phyloP scores from a whole-genome alignment of 1,140 invertebrate genomes.

The Oedothorax gibbosus region DNA sequence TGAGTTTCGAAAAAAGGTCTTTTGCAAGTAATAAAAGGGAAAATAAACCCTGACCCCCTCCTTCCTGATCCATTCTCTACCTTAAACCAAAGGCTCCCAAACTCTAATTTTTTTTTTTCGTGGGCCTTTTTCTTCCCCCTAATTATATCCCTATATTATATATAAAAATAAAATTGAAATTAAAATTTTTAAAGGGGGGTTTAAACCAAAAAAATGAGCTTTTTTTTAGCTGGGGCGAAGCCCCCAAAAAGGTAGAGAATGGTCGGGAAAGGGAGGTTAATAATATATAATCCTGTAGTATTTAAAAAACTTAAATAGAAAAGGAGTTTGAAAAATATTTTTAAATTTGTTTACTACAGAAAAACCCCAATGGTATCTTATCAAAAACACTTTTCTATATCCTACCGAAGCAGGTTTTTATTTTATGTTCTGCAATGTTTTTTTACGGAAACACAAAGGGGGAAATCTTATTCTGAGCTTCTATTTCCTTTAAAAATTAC shows the following conservation, averaged over 20 bases:
- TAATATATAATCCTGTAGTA: neutral
- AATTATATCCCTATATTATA: slow-evolving; percentile 38
- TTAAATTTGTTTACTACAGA: slow-evolving; percentile 1
- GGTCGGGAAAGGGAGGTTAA: neutral
- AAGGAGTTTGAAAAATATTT: neutral
- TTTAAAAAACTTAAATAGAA: neutral
- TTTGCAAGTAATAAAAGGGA: too few species aligned
- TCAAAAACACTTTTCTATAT: neutral
- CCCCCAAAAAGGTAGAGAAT: slow-evolving; percentile 6
- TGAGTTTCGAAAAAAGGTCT: too few species aligned
- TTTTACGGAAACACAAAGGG: neutral
- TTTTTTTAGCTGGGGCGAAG: slow-evolving; percentile 36
- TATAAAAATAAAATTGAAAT: slow-evolving; percentile 23
- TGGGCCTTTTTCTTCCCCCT: neutral
- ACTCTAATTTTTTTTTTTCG: too few species aligned
- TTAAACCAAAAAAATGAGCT: slow-evolving; percentile 42
- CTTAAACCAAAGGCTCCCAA: too few species aligned
- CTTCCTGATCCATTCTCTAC: too few species aligned
- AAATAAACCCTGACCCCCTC: too few species aligned
- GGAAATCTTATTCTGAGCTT: neutral
- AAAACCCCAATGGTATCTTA: slow-evolving; percentile 6
- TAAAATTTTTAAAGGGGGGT: slow-evolving; percentile 31
- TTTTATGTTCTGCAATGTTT: neutral
- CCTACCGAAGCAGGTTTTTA: neutral
- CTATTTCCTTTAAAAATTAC: neutral